Evolutionary conservation across 2,888 invertebrate species (phyloP).

Genomic region (Drosophila fungiperda): DNA sequence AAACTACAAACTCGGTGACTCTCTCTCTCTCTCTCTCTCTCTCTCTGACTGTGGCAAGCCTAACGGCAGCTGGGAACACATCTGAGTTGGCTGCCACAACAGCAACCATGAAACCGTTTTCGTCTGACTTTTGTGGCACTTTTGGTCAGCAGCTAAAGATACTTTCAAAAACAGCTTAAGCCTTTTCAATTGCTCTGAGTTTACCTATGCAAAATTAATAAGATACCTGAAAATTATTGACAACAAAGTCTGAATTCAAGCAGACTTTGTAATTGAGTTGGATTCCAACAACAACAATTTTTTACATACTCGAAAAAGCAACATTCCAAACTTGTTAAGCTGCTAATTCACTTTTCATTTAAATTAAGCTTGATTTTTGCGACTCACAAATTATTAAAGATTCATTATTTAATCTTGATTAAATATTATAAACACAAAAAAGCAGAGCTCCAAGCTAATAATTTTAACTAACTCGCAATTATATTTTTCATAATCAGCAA

Average conservation of each 20-base stretch:
- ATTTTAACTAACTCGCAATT: neutral
- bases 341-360: too few relatives aligned
- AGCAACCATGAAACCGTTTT: constrained; percentile 11
- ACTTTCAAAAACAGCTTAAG: neutral
- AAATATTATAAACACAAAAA: neutral
- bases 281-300: neutral
- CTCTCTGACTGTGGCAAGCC: constrained; percentile 22
- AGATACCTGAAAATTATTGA: neutral
- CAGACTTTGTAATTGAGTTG: neutral
- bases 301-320: neutral
- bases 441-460: neutral
- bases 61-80: constrained; percentile 22
- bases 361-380: too few relatives aligned
- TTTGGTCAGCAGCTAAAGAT: constrained; percentile 18
- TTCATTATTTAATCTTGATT: too few relatives aligned
- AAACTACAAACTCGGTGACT: neutral
- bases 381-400: too few relatives aligned
- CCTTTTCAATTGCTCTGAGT: constrained; percentile 1
- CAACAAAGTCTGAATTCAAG: neutral
- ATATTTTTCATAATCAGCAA: neutral
- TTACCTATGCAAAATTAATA: neutral
- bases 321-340: neutral
- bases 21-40: neutral
- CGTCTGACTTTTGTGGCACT: constrained; percentile 17
- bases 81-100: constrained; percentile 8